Percentiles rank a stretch among this genome's conserved stretches.
phyloP scores from a whole-genome alignment of 2,797 vertebrate species.

The Lagodon rhomboides region DNA sequence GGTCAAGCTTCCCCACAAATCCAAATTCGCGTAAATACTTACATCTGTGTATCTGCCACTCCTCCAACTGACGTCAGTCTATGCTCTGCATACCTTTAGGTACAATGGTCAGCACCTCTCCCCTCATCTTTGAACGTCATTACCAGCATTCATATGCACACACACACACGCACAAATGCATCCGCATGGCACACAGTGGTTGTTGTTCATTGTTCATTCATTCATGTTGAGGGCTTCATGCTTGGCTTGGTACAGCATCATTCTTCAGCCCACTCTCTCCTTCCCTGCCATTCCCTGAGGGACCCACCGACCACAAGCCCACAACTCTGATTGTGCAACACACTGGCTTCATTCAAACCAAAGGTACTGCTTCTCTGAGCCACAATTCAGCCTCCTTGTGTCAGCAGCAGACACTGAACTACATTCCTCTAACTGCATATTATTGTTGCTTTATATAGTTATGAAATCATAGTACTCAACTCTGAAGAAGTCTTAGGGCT shows the following conservation, averaged over 20 bases:
- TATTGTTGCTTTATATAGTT: slow-evolving; percentile 57
- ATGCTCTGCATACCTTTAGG: slow-evolving; percentile 26
- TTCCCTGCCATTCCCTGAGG: slow-evolving; percentile 75
- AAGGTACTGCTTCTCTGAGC: slow-evolving; percentile 61
- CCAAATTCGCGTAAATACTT: slow-evolving; percentile 51
- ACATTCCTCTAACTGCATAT: slow-evolving; percentile 47
- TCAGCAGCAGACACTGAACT: slow-evolving; percentile 56
- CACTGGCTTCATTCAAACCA: slow-evolving; percentile 81
- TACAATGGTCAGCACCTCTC: slow-evolving; percentile 51
- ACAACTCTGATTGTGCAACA: slow-evolving; percentile 80
- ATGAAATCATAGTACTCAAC: slow-evolving; percentile 35
- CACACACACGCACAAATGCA: slow-evolving; percentile 19
- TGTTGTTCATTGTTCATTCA: slow-evolving; percentile 88
- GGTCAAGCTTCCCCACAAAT: slow-evolving; percentile 18
- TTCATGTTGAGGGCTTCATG: slow-evolving; percentile 81
- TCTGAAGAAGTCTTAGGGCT: slow-evolving; percentile 12
- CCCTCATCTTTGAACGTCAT: slow-evolving; percentile 59
- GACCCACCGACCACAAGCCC: slow-evolving; percentile 73
- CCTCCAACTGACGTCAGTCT: slow-evolving; percentile 64
- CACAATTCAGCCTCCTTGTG: slow-evolving; percentile 63
- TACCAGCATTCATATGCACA: slow-evolving; percentile 30
- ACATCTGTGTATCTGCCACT: slow-evolving; percentile 58
- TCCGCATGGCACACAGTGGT: slow-evolving; percentile 68
- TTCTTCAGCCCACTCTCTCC: slow-evolving; percentile 81
- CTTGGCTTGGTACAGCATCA: slow-evolving; percentile 79